Percentiles rank a stretch among this genome's conserved stretches.
phyloP scores from a whole-genome alignment of 2,113 vertebrate genomes.

The Peromyscus leucopus region DNA sequence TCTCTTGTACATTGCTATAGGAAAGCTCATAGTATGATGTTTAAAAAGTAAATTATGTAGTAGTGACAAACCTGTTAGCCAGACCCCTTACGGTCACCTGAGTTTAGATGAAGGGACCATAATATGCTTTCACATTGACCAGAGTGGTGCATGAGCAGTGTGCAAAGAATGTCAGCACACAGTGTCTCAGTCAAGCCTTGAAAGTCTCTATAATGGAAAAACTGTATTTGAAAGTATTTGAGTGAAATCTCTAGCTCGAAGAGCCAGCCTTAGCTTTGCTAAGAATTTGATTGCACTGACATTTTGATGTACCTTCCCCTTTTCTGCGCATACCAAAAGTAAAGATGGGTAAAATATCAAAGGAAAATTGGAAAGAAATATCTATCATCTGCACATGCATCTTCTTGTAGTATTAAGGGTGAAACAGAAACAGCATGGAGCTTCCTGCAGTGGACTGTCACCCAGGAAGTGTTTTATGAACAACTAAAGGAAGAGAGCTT shows the following conservation, averaged over 20 bases:
- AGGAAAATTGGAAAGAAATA: neutral
- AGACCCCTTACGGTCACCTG: neutral
- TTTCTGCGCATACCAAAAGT: neutral
- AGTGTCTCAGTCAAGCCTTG: neutral
- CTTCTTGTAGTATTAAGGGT: neutral
- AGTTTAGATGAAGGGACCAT: neutral
- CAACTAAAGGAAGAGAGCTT: neutral
- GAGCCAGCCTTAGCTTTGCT: slow-evolving; percentile 2
- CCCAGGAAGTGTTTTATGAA: neutral
- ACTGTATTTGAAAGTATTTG: neutral
- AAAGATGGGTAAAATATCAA: neutral
- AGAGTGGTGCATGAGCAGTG: neutral
- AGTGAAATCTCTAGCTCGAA: neutral
- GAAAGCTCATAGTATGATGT: neutral
- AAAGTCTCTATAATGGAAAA: neutral
- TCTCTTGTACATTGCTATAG: neutral
- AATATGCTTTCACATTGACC: neutral
- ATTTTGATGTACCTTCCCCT: slow-evolving; percentile 11
- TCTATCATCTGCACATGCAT: neutral
- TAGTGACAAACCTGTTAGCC: neutral
- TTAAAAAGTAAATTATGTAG: slow-evolving; percentile 16
- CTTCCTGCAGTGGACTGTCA: too few species aligned
- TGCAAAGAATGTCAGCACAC: neutral
- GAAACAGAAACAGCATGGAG: neutral
- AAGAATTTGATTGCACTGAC: neutral